phyloP scores from a whole-genome alignment of 2,113 vertebrate genomes.

The Scomber scombrus region DNA sequence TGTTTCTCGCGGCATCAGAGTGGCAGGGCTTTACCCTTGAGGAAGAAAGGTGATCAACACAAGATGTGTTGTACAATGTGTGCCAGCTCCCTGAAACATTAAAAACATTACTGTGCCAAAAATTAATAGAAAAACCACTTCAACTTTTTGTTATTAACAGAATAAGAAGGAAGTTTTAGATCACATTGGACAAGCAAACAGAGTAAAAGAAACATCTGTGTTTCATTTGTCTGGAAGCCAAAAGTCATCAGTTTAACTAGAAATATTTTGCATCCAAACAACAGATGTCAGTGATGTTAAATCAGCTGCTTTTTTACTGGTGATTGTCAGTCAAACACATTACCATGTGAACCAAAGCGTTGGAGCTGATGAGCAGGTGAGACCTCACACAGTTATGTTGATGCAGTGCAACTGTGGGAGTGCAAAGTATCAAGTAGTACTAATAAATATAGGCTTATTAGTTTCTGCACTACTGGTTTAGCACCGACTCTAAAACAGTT shows the following conservation, averaged over 20 bases:
- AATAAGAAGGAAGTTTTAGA: constrained; percentile 34
- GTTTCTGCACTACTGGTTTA: neutral
- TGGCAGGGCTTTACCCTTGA: constrained; percentile 4
- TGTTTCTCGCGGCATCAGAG: constrained; percentile 25
- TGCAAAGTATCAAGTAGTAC: constrained; percentile 14
- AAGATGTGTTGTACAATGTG: constrained; percentile 3
- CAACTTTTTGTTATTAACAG: constrained; percentile 29
- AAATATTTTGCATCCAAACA: constrained; percentile 63
- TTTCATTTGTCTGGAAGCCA: constrained; percentile 45
- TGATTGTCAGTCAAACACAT: constrained; percentile 49
- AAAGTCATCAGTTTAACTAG: constrained; percentile 28
- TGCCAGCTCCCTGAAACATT: constrained; percentile 43
- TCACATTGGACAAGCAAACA: constrained; percentile 17
- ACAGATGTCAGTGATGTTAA: constrained; percentile 55
- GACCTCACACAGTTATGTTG: constrained; percentile 68
- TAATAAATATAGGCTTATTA: constrained; percentile 26
- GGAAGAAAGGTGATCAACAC: constrained; percentile 21
- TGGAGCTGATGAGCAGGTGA: constrained; percentile 56
- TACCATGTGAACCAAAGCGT: constrained; percentile 25
- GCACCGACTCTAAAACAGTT: neutral
- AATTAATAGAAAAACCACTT: constrained; percentile 30
- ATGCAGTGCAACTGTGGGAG: constrained; percentile 18
- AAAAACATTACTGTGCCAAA: constrained; percentile 14
- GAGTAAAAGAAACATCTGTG: constrained; percentile 52
- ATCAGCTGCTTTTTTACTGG: constrained; percentile 55